Base-by-base conservation (phyloP, 2,888 invertebrate species). In the Seira ritae region DNA sequence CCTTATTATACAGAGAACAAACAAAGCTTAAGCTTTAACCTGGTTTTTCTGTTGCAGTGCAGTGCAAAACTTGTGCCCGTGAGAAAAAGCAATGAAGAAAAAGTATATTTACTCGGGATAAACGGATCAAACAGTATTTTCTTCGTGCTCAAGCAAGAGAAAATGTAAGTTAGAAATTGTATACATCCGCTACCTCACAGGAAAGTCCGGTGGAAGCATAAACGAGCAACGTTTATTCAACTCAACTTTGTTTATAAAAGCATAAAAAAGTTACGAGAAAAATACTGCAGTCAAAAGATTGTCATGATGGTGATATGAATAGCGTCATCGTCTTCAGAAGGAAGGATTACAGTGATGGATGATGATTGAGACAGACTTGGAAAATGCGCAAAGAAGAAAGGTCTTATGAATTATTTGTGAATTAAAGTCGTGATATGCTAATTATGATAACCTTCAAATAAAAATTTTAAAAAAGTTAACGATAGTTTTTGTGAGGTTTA, bases 21-120 rank as follows among this genome's bases (percentile, higher is more conserved):
- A n/a, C n/a, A n/a, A 60, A 62, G 12, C 20, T 20, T 42, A 24
- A 80, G 80, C 70, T 69, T 80, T 80, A 80, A 81, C 81, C 71
- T 81, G 81, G 72, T 76, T 76, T 42, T 4, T 42, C 6, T 42
- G n/a, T n/a, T n/a, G n/a, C n/a, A n/a, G n/a, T 81, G 81, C 76
- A 81, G 81, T 81, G 70, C 69, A 69, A 81, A 81, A 72, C 55
- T 81, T 66, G 81, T 81, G 60, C 71, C 72, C 81, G 81, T 81
- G 81, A 72, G 81, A 81, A 81, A 74, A 42, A 81, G 42, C n/a
- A 42, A 12, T 42, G 42, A 42, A n/a, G n/a, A n/a, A n/a, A n/a
- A n/a, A n/a, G n/a, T n/a, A n/a, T n/a, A n/a, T n/a, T n/a, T n/a
- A n/a, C n/a, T n/a, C n/a, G n/a, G n/a, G n/a, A n/a, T n/a, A n/a